These are phyloP conservation scores for Epistrophella euchroma DNA, from an alignment of 2,888 invertebrate genomes.

Conservation along the genomic window DNA sequence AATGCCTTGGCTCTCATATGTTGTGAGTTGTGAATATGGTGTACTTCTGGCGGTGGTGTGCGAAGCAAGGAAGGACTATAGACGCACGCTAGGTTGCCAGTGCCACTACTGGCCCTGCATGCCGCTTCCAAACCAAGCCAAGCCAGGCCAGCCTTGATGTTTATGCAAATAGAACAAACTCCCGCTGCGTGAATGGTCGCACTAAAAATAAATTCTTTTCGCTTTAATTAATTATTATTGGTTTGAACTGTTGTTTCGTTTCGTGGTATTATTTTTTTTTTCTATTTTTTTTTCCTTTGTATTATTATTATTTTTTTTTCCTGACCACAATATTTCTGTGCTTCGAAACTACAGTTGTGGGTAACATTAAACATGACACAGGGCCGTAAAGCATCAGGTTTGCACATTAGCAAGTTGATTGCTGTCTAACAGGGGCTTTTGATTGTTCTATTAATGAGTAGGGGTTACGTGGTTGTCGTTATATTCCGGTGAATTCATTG, in stretches of 20 bases:
- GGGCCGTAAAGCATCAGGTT: slow-evolving; percentile 48
- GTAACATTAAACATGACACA: slow-evolving; percentile 25
- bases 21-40: slow-evolving; percentile 25
- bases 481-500: slow-evolving; percentile 32
- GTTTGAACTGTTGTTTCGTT: slow-evolving; percentile 46
- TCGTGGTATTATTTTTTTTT: slow-evolving; percentile 16
- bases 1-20: slow-evolving; percentile 35
- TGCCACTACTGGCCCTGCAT: not conserved
- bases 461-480: slow-evolving; percentile 20
- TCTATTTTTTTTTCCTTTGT: slow-evolving; percentile 17
- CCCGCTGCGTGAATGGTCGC: slow-evolving; percentile 71
- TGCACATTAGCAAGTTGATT: slow-evolving; percentile 42
- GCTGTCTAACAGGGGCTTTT: slow-evolving; percentile 15
- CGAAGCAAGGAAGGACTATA: slow-evolving; percentile 19
- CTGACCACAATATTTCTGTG: slow-evolving; percentile 35
- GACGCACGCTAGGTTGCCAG: slow-evolving; percentile 47
- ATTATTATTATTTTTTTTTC: not conserved
- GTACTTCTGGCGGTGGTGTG: slow-evolving; percentile 9
- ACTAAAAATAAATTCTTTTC: slow-evolving; percentile 67
- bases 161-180: slow-evolving; percentile 43
- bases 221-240: slow-evolving; percentile 69
- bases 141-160: slow-evolving; percentile 30
- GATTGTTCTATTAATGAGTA: slow-evolving; percentile 41
- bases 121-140: not conserved
- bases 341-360: slow-evolving; percentile 24